Conservation (phyloP, 1,140 invertebrate species). For the Whitmania pigra region DNA sequence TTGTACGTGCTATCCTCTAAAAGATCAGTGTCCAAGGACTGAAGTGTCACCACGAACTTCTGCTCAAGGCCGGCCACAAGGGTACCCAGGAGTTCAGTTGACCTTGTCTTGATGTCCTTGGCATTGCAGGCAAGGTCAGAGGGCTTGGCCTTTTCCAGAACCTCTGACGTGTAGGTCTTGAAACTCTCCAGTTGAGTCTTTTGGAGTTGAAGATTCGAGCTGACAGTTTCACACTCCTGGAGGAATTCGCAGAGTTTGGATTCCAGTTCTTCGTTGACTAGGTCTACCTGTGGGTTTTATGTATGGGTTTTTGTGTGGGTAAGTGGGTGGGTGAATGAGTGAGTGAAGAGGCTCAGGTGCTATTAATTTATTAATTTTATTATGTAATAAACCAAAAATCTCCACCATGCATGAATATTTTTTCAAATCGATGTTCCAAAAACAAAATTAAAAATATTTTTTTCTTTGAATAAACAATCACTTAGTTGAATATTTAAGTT, state of each 20-base stretch:
- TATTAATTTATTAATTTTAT: no score
- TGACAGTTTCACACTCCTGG: not conserved
- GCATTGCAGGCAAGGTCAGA: constrained; percentile 7
- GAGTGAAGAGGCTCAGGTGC: no score
- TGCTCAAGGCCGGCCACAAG: not conserved
- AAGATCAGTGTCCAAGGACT: not conserved
- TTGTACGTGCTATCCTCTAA: constrained; percentile 1
- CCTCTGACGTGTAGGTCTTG: not conserved
- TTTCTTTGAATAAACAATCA: no score
- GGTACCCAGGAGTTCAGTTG: not conserved
- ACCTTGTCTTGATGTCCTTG: not conserved
- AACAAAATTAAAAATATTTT: no score
- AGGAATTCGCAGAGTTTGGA: not conserved
- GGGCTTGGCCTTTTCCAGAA: not conserved
- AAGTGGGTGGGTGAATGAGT: no score
- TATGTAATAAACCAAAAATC: no score
- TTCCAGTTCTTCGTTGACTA: constrained; percentile 4
- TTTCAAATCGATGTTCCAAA: no score
- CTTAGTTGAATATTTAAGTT: no score
- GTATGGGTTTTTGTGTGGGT: no score
- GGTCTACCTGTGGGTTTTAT: not conserved
- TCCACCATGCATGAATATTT: no score
- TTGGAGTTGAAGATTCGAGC: not conserved
- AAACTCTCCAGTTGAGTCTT: constrained; percentile 5
- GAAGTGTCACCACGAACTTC: not conserved